Conservation (phyloP, 2,888 invertebrate genomes). For the Microctonus brassicae region DNA sequence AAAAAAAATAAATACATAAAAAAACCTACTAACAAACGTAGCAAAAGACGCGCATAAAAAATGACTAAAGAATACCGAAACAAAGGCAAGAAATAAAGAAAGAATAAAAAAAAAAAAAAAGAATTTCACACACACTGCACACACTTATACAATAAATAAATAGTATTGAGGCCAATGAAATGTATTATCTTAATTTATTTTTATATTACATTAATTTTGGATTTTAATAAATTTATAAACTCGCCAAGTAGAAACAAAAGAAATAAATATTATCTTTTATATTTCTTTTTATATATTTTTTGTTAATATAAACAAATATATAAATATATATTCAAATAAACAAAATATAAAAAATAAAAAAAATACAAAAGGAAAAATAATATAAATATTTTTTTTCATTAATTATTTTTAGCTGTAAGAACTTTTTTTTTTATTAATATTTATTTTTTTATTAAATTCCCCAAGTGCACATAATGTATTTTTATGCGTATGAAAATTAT, state of each 20-base stretch:
- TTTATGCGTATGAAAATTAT: background rate
- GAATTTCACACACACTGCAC: background rate
- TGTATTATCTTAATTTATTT: background rate
- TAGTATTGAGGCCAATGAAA: conserved; percentile 1
- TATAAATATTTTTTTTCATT: background rate
- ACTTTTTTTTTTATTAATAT: too few species aligned
- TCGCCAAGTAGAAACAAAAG: too few species aligned
- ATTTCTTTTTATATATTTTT: too few species aligned
- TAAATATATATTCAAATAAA: too few species aligned
- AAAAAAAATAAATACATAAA: too few species aligned
- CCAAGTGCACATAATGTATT: too few species aligned
- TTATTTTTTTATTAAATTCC: too few species aligned
- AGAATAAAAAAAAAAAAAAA: conserved; percentile 8
- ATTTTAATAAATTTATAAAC: conserved; percentile 32
- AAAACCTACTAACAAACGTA: background rate
- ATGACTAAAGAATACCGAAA: background rate
- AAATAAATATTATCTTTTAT: too few species aligned
- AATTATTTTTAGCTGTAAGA: conserved; percentile 1
- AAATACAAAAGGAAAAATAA: too few species aligned
- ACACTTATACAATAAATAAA: background rate
- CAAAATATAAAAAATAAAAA: too few species aligned
- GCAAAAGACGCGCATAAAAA: background rate
- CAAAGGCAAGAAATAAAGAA: conserved; percentile 23
- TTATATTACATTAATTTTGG: conserved; percentile 10
- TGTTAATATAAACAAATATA: too few species aligned